phyloP scores from a whole-genome alignment of 2,888 invertebrate species.

The Rhagium mordax region DNA sequence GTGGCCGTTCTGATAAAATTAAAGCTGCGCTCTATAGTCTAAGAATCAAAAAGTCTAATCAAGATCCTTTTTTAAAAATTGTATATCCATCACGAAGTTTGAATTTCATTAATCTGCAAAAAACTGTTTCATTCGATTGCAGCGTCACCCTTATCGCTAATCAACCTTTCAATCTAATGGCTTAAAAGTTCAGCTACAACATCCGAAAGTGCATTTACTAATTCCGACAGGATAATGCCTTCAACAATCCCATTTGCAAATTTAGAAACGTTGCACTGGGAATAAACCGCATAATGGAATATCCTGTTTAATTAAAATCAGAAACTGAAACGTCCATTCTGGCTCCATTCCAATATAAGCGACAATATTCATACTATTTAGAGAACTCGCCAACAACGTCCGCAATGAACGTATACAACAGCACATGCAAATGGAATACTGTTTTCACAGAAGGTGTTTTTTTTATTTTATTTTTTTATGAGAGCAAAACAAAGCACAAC shows the following conservation, averaged over 20 bases:
- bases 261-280: neutral
- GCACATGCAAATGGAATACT: neutral
- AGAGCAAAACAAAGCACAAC: neutral
- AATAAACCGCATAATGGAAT: constrained; percentile 20
- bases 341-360: constrained; percentile 1
- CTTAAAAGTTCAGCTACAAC: too few species aligned
- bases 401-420: neutral
- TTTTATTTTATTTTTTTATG: neutral
- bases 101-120: too few species aligned
- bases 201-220: neutral
- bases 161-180: too few species aligned
- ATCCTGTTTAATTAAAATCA: constrained; percentile 12
- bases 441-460: neutral
- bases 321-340: neutral
- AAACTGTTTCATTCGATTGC: too few species aligned
- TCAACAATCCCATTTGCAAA: neutral
- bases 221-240: neutral
- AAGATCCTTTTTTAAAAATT: too few species aligned
- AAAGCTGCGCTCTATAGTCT: neutral
- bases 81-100: too few species aligned
- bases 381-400: neutral
- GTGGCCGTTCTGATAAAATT: neutral
- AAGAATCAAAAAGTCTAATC: too few species aligned
- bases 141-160: too few species aligned
- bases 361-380: neutral